Evolutionary conservation across 1,140 invertebrate genomes (phyloP).

Genomic region (Chironomus tepperi): DNA sequence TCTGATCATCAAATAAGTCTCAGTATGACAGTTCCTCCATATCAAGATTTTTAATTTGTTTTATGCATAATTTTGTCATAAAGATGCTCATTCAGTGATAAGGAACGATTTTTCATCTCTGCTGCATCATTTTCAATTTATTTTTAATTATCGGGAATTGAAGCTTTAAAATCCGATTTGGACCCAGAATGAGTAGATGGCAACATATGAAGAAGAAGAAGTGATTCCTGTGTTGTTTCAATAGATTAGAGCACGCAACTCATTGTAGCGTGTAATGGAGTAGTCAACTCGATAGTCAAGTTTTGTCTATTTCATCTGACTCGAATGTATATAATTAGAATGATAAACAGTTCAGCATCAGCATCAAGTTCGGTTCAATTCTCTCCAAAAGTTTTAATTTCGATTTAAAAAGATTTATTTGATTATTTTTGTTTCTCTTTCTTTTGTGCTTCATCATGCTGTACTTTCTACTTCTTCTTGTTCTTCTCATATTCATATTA

Average conservation of each 20-base stretch:
- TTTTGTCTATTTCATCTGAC: neutral
- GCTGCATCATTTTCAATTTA: neutral
- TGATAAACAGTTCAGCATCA: neutral
- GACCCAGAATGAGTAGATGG: neutral
- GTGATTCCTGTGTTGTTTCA: neutral
- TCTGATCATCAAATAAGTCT: neutral
- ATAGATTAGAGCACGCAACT: neutral
- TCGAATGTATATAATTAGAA: constrained; percentile 7
- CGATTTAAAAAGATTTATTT: neutral
- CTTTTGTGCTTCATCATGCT: neutral
- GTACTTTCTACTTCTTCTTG: neutral
- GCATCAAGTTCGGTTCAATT: neutral
- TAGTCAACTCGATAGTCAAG: neutral
- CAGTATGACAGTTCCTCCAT: neutral
- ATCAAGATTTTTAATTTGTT: neutral
- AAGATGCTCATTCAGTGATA: neutral
- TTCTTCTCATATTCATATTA: neutral
- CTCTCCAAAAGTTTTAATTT: neutral
- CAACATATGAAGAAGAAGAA: no score
- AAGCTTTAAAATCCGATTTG: neutral
- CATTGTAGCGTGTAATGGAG: neutral
- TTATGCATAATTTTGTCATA: constrained; percentile 14
- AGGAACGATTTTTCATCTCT: neutral
- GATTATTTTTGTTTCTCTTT: constrained; percentile 4
- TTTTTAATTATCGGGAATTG: neutral